Base-by-base conservation (phyloP, 2,113 vertebrate genomes). In the Xiphorhynchus elegans region DNA sequence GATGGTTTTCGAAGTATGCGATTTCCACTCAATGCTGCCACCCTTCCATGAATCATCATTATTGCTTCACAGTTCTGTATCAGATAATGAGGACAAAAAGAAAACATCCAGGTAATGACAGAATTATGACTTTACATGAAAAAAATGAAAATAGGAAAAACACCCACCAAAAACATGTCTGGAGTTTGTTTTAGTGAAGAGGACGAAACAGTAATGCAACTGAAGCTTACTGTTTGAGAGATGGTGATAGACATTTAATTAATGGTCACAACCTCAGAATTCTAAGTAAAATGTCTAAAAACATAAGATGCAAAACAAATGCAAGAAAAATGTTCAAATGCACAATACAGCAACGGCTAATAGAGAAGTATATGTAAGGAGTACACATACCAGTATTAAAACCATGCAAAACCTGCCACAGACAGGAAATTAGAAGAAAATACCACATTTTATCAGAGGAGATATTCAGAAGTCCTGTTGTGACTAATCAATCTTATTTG, bases 341-440 rank as follows among this genome's bases (percentile, higher is more conserved):
- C 10, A 73, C 37, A 86, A 19, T 39, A 80, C 1, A 91, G 46
- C 11, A 50, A 88, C 77, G 44, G 26, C n/a, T 81, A 75, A 67
- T 44, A 80, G 7, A 84, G 63, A 93, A 88, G 10, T 35, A 52
- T 46, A 86, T 50, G 13, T 29, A 73, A 74, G 17, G 24, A 86
- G 18, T 67, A 52, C 23, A 78, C 28, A 56, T 17, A 81, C 9
- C 47, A 58, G 7, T 33, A 73, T 4, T 74, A 87, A 87, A 82
- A 13, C 4, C 16, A 84, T 47, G 39, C 39, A 86, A 91, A 90
- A 81, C 31, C 42, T 93, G 90, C 79, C 85, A 94, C 17, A 78
- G 79, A 68, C 82, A 90, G 79, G 56, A 89, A 88, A 89, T 93
- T 64, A 84, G 84, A 90, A 77, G 35, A 88, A 93, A 93, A 60